A percentile compares a stretch with the other conserved stretches of the same genome.
phyloP scores from a whole-genome alignment of 2,888 invertebrate genomes.

The Tenthredo notha region DNA sequence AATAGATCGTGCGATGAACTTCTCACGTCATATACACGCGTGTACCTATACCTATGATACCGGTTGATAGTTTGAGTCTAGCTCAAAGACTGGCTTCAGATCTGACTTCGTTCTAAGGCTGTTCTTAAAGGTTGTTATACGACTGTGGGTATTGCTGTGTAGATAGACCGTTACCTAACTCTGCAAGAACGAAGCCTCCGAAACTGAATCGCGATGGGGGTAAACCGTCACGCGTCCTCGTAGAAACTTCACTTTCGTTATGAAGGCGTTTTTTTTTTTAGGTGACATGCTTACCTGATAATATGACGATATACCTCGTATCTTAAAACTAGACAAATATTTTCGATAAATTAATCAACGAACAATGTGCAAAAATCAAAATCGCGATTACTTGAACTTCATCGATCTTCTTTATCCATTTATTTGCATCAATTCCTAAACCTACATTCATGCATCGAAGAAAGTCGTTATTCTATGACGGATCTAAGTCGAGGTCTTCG shows the following conservation, averaged over 20 bases:
- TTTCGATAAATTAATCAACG: neutral
- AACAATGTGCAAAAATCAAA: neutral
- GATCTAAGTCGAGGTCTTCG: neutral
- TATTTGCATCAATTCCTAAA: neutral
- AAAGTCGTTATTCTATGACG: neutral
- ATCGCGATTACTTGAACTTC: neutral
- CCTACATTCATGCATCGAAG: neutral
- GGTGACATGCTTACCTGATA: neutral
- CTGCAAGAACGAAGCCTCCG: conserved; percentile 52
- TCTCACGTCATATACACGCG: conserved; percentile 12
- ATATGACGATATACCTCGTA: neutral
- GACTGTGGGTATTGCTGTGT: conserved; percentile 21
- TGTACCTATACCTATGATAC: conserved; percentile 51
- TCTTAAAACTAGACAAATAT: neutral
- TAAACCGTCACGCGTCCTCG: conserved; percentile 58
- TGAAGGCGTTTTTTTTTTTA: conserved; percentile 22
- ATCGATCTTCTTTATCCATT: neutral
- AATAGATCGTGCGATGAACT: neutral
- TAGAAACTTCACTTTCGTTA: conserved; percentile 52
- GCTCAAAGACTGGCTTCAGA: conserved; percentile 66
- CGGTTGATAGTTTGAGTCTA: conserved; percentile 65
- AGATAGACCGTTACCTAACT: conserved; percentile 63
- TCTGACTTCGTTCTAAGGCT: conserved; percentile 58
- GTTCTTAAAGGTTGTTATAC: conserved; percentile 57
- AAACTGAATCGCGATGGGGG: conserved; percentile 53